Evolutionary conservation across 2,797 vertebrate species (phyloP), one percentile per base, ranked within the genome.

Genomic region (Phyllotis vaccarum): DNA sequence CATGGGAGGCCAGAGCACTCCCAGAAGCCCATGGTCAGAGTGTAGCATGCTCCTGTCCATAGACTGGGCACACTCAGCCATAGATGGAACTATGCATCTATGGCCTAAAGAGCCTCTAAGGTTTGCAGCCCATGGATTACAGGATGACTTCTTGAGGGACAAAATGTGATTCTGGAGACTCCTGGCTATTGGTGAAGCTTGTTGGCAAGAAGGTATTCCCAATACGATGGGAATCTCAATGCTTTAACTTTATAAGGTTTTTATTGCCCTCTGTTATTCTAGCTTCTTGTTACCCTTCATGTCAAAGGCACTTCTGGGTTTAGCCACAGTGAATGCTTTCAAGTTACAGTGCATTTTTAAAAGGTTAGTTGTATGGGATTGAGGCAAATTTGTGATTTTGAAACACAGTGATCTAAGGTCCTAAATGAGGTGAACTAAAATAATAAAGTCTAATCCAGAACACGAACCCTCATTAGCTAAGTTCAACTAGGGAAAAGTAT

Each of bases 241-340:
- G 40, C 37, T 58, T 58, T 86, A 78, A 76, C 37, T 89, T 82
- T 29, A 54, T 90, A 85, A 92, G 83, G 49, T 37, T 58, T 60
- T 3, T 31, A 22, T 72, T 95, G 93, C 49, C 92, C 88, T 22
- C 27, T 62, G 37, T 60, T 76, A 58, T 58, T 87, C 37, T 46
- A 49, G 74, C 58, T 62, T 76, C 37, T 49, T 97, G 95, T 95
- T 85, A 83, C 64, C 94, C 92, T 96, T 95, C 89, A 96, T 97
- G 92, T 97, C 93, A 96, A 98, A 99, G 98, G 99, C 98, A 99
- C 98, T 99, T 99, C 93, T 98, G 97, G 93, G 97, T 94, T 98
- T 94, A 97, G 89, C 96, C 97, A 98, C 92, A 97, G 97, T 94
- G 96, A 97, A 96, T 83, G 83, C 95, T 97, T 95, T 95, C 97